Evolutionary conservation across 2,113 vertebrate species (phyloP), one percentile per base, ranked within the genome.

Genomic region (Peromyscus leucopus): DNA sequence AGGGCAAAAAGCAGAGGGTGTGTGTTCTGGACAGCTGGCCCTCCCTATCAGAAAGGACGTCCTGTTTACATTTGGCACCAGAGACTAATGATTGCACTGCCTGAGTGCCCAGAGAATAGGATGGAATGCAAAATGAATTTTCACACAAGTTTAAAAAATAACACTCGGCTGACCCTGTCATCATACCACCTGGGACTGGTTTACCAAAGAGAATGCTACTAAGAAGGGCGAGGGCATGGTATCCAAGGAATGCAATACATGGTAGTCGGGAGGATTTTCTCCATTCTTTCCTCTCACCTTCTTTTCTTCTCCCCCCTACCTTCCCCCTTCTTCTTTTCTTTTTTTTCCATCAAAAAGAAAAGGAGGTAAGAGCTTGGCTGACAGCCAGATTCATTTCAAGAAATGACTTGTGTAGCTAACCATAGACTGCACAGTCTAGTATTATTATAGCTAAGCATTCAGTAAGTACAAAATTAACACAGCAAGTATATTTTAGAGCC

Each of bases 31-130:
- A 98, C 98, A 99, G 98, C 98, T 98, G 98, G 98, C 98, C 98
- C 98, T 98, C 95, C 94, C 95, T 98, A 98, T 99, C 98, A 97
- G 95, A 98, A 94, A 98, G 98, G 99, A 99, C 98, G 98, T 99
- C 98, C 99, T 99, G 98, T 99, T 99, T 99, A 99, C 97, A 98
- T 98, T 98, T 97, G 98, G 97, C 98, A 97, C 87, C 96, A 97
- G 97, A 97, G 96, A 97, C 97, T 96, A 98, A 97, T 96, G 98
- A 98, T 97, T 98, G 97, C 95, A 71, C 95, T 97, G 97, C 97
- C 98, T 94, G 98, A 98, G 91, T 97, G 96, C 97, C 98, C 98
- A 97, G 98, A 96, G 98, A 97, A 98, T 95, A 96, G 98, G 97
- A 97, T 97, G 98, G 97, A 98, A 98, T 97, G 98, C 97, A 61